A percentile compares a stretch with the other conserved stretches of the same genome.
Evolutionary conservation across 2,888 invertebrate genomes (phyloP).

Genomic region (Drosophila fulvimacula): DNA sequence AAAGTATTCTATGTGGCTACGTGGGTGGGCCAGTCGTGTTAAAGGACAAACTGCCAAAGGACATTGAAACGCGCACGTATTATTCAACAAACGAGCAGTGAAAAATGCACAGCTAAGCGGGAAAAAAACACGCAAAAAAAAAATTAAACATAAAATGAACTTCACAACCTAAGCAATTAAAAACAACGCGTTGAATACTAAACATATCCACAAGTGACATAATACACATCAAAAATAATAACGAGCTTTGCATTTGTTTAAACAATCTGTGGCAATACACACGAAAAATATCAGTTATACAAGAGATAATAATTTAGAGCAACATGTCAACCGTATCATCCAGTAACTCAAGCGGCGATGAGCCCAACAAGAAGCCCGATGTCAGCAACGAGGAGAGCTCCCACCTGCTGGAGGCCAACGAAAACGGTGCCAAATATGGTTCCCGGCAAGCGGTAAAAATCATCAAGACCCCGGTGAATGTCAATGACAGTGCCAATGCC

Average conservation of each 20-base stretch:
- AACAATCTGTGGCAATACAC: constrained; percentile 21
- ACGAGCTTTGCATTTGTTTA: constrained; percentile 32
- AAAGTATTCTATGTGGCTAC: constrained; percentile 55
- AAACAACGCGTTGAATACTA: constrained; percentile 36
- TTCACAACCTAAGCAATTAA: constrained; percentile 13
- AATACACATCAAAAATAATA: constrained; percentile 43
- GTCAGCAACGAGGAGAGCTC: constrained; percentile 81
- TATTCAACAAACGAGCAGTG: constrained; percentile 59
- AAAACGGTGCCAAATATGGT: constrained; percentile 82
- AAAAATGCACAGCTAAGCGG: constrained; percentile 16
- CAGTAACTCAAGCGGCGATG: constrained; percentile 67
- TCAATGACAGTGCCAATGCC: constrained; percentile 47
- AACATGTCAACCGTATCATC: constrained; percentile 67
- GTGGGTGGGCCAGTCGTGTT: constrained; percentile 62
- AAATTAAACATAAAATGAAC: constrained; percentile 23
- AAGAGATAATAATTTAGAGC: neutral
- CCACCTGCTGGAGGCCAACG: constrained; percentile 81
- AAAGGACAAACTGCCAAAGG: constrained; percentile 71
- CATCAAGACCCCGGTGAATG: constrained; percentile 62
- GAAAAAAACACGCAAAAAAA: neutral
- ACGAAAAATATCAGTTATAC: constrained; percentile 3
- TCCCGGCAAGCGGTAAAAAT: constrained; percentile 83
- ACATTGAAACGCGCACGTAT: constrained; percentile 54
- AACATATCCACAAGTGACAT: constrained; percentile 59
- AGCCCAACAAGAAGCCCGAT: constrained; percentile 62